Evolutionary conservation across 2,113 vertebrate species (phyloP), one percentile per base, ranked within the genome.

Genomic region (Microtus montanus): DNA sequence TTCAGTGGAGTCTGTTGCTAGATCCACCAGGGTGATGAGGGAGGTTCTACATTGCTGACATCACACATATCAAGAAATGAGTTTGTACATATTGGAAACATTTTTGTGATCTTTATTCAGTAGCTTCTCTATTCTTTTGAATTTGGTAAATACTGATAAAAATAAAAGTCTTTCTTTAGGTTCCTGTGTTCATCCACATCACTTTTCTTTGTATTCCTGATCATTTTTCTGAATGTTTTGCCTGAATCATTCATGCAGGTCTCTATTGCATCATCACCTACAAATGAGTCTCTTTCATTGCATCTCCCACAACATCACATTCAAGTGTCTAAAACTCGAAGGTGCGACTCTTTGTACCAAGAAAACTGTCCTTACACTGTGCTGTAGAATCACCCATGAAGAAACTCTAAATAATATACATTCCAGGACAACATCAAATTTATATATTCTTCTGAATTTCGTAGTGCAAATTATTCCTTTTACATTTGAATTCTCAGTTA

Each of bases 231-330:
- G 30, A 68, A 9, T 3, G 17, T 41, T 90, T 74, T 33, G 33
- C 68, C 9, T 63, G n/a, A 75, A 33, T 26, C 4, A 63, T 73
- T 66, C 8, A 12, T n/a, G 33, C 33, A 58, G 52, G 0, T n/a
- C 35, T 80, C 10, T 61, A 83, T 26, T 63, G 12, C 54, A 41
- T 83, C 22, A 2, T 83, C 26, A 61, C 15, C 35, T 61, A 3
- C 12, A 13, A 4, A 2, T 41, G 63, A 75, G 13, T 38, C 26
- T 17, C 7, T n/a, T 9, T 30, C 12, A 44, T 22, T 83, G 13
- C 0, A n/a, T 1, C 17, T 68, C 7, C 13, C 20, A 66, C 0
- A 8, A 33, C 10, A 20, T 58, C 33, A 11, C 5, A 49, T 7
- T 41, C 44, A 87, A 14, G 1, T 54, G 10, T 74, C 0, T 54